Evolutionary conservation across 37 sponge, comb jelly and placozoan genomes (phyloP), one percentile per base, ranked within the genome.

Genomic region (Beroe forskalii): DNA sequence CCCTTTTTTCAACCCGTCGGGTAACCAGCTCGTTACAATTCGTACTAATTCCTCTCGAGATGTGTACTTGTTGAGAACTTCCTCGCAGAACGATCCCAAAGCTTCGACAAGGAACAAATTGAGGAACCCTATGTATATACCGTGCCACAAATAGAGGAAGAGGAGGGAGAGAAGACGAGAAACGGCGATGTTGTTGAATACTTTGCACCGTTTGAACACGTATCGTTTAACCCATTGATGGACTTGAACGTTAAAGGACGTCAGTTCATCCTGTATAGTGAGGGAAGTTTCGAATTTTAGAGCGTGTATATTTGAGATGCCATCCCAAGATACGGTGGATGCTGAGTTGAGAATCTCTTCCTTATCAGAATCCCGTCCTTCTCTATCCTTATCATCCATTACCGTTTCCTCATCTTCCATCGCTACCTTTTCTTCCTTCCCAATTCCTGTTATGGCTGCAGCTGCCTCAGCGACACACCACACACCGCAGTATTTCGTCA

Each of bases 211-310:
- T 37, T 80, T 80, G 55, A 42, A 80, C 43, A 80, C 86, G 30
- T 80, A 38, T 0, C 55, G 43, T 42, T 80, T 80, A 0, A 80
- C 86, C 86, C 86, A 80, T 38, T 44, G 24, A 48, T 80, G 86
- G 1, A 38, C 40, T 25, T 80, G 86, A 9, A 80, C 40, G 48
- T 80, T 80, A 23, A 41, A 80, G n/a, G 40, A 38, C 24, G 48
- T 80, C 86, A 80, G 86, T 48, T 80, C 86, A 2, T 80, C 86
- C 55, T 80, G 44, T 43, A 80, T 80, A 1, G 86, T 80, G 30
- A 80, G 86, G 55, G 86, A 80, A 3, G 86, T 43, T 25, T 80
- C 86, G 30, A 80, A 80, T 48, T 43, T 80, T 12, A 23, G 24
- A 35, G 42, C 86, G 30, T 80, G 40, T 1, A 80, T 48, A 43